Conservation (phyloP, 2,797 vertebrate genomes). For the Sarcophilus harrisii region DNA sequence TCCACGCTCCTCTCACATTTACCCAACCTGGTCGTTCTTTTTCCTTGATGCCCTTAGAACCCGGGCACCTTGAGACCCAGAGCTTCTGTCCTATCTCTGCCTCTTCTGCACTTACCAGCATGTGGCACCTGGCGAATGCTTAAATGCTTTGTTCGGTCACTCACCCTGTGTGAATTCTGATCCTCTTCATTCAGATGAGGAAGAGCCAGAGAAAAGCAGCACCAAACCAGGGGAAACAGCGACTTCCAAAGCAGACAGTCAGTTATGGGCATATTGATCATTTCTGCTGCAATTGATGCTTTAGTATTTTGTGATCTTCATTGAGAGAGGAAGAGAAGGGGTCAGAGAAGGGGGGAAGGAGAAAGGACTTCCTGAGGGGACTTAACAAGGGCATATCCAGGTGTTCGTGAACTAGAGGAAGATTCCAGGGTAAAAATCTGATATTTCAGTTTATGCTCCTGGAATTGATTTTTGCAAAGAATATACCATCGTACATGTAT, state of each 20-base stretch:
- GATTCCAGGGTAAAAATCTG: not conserved
- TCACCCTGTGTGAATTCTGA: not conserved
- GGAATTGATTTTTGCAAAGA: not conserved
- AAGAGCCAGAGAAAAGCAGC: not conserved
- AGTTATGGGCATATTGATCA: not conserved
- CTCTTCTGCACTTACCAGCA: not conserved
- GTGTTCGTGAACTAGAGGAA: not conserved
- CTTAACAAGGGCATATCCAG: not conserved
- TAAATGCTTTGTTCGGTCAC: not conserved
- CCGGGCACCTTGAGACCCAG: fast-evolving
- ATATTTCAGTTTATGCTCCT: not conserved
- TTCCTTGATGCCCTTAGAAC: no score
- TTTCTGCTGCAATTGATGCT: not conserved
- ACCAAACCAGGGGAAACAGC: not conserved
- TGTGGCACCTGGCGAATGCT: not conserved
- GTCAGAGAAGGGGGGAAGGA: no score
- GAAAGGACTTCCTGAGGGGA: not conserved
- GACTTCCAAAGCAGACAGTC: not conserved
- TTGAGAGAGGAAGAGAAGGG: not conserved
- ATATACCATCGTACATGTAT: not conserved
- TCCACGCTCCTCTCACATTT: not conserved
- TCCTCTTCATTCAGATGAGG: not conserved
- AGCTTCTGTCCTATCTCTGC: not conserved
- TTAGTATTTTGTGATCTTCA: not conserved
- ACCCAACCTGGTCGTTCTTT: no score